Base-by-base conservation (phyloP, 2,888 invertebrate genomes). In the Nomada flava region DNA sequence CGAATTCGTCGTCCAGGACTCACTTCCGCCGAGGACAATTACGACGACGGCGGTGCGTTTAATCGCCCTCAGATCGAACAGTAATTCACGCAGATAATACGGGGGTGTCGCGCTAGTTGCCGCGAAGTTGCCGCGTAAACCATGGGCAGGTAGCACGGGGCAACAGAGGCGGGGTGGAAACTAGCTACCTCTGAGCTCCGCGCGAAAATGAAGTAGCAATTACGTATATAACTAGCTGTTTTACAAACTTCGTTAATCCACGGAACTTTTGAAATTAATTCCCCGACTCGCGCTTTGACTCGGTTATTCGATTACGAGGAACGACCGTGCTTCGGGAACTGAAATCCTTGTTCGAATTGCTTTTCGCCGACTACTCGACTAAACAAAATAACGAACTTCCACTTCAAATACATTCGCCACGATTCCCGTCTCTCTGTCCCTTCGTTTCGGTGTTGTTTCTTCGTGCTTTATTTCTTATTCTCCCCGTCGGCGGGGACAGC, bases 241-340 rank as follows among this genome's bases (percentile, higher is more conserved):
- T 86, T 86, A 76, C 86, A 78, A 86, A 86, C 80, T 86, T 86
- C 60, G 74, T 84, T 83, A 85, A 85, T 82, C 76, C 78, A 36
- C 29, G 74, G 50, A 80, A 82, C 67, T 86, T 86, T 82, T 44
- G 72, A 77, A 78, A 78, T 68, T 82, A 82, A 82, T 83, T 82
- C 74, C 70, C 10, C 29, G 65, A 47, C 74, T n/a, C 70, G 69
- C 65, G 78, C 78, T 78, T 80, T 76, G 76, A 81, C 76, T 78
- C 69, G 79, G 62, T 83, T 76, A 79, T 79, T 79, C 74, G 79
- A 79, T 81, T 81, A 79, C 65, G 29, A 53, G 74, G 59, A 73
- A 73, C 80, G 80, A 63, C 60, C 65, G 26, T 70, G 79, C 59
- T 65, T 65, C 47, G 70, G 44, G 11, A 44, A 67, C 71, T 62